A percentile compares a stretch with the other conserved stretches of the same genome.
Conservation (phyloP, 2,113 vertebrate genomes). For the Lagopus muta region DNA sequence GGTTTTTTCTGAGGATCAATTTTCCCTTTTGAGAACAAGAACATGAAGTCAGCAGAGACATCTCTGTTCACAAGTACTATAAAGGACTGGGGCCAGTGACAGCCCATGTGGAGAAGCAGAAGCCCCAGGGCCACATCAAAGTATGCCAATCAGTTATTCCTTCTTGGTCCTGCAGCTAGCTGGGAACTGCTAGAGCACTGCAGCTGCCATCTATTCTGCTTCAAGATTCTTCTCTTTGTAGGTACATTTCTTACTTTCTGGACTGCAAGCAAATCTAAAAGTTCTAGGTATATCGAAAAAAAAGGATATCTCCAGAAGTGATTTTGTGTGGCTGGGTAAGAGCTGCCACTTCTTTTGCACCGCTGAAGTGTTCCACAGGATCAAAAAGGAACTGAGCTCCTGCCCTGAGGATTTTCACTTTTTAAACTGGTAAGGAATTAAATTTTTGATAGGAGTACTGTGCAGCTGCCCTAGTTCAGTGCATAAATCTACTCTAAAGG, state of each 20-base stretch:
- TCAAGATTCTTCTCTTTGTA: not conserved
- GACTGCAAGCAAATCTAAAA: not conserved
- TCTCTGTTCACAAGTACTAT: accelerated
- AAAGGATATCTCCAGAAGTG: not conserved
- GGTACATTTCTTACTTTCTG: not conserved
- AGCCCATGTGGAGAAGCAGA: not conserved
- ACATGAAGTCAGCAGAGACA: not conserved
- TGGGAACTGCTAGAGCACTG: not conserved
- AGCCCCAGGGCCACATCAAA: not conserved
- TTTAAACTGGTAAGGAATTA: not conserved
- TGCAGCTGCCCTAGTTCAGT: not conserved
- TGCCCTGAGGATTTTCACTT: not conserved
- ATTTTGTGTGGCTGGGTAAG: not conserved
- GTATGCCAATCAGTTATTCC: not conserved
- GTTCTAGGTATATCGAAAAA: not conserved
- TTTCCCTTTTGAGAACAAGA: not conserved
- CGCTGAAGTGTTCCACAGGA: not conserved
- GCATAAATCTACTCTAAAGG: slow-evolving; percentile 48
- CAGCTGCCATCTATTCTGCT: not conserved
- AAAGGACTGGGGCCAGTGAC: not conserved
- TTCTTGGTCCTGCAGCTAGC: not conserved
- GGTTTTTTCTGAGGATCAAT: not conserved
- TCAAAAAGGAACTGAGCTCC: not conserved
- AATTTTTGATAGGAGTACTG: not conserved
- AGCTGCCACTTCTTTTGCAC: not conserved